phyloP scores from a whole-genome alignment of 1,140 invertebrate species.

The Solenopsis fugax region DNA sequence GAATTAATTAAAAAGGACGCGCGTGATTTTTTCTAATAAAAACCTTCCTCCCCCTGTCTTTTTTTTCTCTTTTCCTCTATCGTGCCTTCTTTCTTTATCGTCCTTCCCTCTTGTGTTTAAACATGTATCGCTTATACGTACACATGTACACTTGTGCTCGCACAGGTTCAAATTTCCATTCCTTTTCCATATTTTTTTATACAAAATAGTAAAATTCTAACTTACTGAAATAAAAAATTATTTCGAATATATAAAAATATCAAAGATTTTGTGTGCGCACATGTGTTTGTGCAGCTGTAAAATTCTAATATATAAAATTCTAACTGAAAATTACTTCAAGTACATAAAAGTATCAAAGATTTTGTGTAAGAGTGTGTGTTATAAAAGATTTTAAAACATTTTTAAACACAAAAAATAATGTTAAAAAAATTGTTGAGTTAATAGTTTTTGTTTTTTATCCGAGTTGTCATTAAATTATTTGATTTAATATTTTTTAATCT shows the following conservation, averaged over 20 bases:
- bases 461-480: not conserved
- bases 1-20: not conserved
- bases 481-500: not conserved
- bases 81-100: not conserved
- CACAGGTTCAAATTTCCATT: not conserved
- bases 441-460: not conserved
- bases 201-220: not conserved
- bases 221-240: not conserved
- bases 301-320: not conserved
- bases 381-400: not conserved
- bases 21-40: conserved; percentile 31
- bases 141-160: not conserved
- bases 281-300: not conserved
- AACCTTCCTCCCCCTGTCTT: conserved; percentile 9
- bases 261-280: not conserved
- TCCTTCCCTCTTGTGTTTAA: not conserved
- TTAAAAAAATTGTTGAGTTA: not conserved
- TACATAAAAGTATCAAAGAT: not conserved
- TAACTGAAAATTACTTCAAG: not conserved
- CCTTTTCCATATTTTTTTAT: not conserved
- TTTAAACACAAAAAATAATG: not conserved
- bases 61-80: not conserved
- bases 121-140: not conserved
- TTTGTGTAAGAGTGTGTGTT: not conserved
- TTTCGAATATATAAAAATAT: not conserved